Evolutionary conservation across 2,797 vertebrate species (phyloP).

Genomic region (Sternotherus odoratus): DNA sequence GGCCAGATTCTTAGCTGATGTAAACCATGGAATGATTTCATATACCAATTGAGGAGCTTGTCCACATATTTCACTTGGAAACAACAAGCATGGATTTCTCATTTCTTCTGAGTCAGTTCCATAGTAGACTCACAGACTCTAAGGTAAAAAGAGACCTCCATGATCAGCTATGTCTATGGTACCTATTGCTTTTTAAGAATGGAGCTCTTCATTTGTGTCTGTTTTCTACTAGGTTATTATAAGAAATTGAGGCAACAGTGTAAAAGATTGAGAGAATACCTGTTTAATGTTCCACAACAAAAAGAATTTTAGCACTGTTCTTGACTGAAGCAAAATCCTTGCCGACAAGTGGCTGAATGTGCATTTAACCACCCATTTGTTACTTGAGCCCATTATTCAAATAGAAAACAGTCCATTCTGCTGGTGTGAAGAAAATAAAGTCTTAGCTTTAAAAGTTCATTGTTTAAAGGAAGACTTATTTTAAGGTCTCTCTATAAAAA

Average conservation of each 20-base stretch:
- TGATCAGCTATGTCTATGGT: not conserved
- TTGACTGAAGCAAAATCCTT: conserved; percentile 50
- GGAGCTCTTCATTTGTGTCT: conserved; percentile 62
- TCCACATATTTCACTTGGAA: conserved; percentile 32
- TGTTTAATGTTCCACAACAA: conserved; percentile 62
- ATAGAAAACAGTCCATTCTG: conserved; percentile 24
- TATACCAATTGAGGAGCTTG: not conserved
- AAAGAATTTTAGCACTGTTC: conserved; percentile 40
- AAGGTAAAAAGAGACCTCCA: no score
- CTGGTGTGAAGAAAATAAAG: conserved; percentile 31
- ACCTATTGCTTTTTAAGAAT: conserved; percentile 65
- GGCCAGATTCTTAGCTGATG: not conserved
- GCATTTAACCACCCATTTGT: conserved; percentile 55
- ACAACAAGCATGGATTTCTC: not conserved
- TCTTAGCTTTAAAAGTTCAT: not conserved
- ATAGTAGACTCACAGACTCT: conserved; percentile 35
- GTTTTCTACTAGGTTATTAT: conserved; percentile 59
- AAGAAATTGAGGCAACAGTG: conserved; percentile 52
- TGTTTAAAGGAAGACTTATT: conserved; percentile 44
- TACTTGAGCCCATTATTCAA: conserved; percentile 50
- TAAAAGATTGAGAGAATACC: conserved; percentile 43
- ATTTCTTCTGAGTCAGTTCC: conserved; percentile 21
- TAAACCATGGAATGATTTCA: not conserved
- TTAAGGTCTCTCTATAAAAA: conserved; percentile 23
- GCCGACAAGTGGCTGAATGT: conserved; percentile 23